These are phyloP conservation scores for Micrastur ruficollis DNA, from an alignment of 2,797 vertebrate species.

Conservation along the genomic window DNA sequence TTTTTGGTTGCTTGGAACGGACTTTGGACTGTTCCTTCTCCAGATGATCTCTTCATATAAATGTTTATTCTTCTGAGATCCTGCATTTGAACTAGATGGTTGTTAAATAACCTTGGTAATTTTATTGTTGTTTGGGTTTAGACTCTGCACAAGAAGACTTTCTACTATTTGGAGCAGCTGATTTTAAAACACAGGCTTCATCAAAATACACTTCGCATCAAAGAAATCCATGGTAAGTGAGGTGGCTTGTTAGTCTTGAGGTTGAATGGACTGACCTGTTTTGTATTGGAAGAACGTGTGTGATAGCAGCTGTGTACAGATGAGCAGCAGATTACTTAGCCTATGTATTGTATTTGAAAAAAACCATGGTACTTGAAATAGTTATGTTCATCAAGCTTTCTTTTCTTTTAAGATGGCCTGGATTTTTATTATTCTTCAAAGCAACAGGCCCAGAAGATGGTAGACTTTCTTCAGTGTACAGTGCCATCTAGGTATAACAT, in stretches of 20 bases:
- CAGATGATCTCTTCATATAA: background rate
- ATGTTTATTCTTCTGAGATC: background rate
- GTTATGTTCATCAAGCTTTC: background rate
- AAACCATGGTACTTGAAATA: background rate
- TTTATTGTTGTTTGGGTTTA: slow-evolving; percentile 54
- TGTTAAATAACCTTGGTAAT: background rate
- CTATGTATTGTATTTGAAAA: background rate
- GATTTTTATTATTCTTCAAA: slow-evolving; percentile 96
- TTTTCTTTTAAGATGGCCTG: slow-evolving; percentile 85
- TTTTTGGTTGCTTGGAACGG: background rate
- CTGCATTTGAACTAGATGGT: background rate
- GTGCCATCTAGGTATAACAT: slow-evolving; percentile 88
- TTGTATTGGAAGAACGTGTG: background rate
- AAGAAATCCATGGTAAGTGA: slow-evolving; percentile 91
- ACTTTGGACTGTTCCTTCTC: background rate
- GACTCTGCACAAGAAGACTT: slow-evolving; percentile 96
- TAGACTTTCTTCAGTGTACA: slow-evolving; percentile 93
- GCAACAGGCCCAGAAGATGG: slow-evolving; percentile 96
- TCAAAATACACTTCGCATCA: slow-evolving; percentile 92
- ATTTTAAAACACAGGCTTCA: slow-evolving; percentile 96
- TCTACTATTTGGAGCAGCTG: slow-evolving; percentile 96
- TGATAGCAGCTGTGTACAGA: background rate
- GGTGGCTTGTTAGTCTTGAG: no score
- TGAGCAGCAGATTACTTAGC: background rate
- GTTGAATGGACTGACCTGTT: background rate